phyloP scores from a whole-genome alignment of 2,888 invertebrate species.

The Philereme transversata region DNA sequence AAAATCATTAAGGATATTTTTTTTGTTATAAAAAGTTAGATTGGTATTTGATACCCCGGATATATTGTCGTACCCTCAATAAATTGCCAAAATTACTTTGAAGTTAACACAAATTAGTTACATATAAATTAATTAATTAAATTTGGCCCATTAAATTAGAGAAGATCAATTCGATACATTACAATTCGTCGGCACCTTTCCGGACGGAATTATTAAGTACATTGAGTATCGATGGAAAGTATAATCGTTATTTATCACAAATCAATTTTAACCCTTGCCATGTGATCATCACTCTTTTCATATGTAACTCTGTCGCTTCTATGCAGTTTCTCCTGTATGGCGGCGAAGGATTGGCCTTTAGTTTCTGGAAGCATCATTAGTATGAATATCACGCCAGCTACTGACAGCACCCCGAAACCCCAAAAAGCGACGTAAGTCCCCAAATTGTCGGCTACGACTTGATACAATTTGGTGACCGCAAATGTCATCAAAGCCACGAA shows the following conservation, averaged over 20 bases:
- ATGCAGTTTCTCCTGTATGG: constrained; percentile 80
- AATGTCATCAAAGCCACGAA: constrained; percentile 84
- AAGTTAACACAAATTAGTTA: neutral
- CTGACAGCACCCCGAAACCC: constrained; percentile 78
- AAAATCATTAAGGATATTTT: no score
- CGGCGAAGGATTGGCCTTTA: constrained; percentile 84
- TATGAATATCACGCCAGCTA: constrained; percentile 81
- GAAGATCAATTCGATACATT: constrained; percentile 6
- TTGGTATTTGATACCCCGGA: neutral
- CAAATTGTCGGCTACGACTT: constrained; percentile 77
- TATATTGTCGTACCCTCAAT: no score
- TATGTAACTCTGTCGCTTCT: constrained; percentile 64
- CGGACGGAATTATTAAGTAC: constrained; percentile 24
- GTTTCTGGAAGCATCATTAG: constrained; percentile 83
- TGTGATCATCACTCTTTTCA: constrained; percentile 63
- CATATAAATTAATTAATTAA: neutral
- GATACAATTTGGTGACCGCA: constrained; percentile 83
- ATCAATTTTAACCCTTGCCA: constrained; percentile 65
- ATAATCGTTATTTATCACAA: constrained; percentile 44
- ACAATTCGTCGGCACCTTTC: constrained; percentile 5
- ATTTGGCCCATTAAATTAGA: constrained; percentile 1
- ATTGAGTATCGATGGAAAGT: constrained; percentile 23
- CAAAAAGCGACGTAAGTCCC: constrained; percentile 83
- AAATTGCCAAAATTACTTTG: no score
- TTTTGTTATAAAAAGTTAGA: no score